These are phyloP conservation scores for Melinopterus prodromus DNA, from an alignment of 2,888 invertebrate genomes.

Conservation along the genomic window DNA sequence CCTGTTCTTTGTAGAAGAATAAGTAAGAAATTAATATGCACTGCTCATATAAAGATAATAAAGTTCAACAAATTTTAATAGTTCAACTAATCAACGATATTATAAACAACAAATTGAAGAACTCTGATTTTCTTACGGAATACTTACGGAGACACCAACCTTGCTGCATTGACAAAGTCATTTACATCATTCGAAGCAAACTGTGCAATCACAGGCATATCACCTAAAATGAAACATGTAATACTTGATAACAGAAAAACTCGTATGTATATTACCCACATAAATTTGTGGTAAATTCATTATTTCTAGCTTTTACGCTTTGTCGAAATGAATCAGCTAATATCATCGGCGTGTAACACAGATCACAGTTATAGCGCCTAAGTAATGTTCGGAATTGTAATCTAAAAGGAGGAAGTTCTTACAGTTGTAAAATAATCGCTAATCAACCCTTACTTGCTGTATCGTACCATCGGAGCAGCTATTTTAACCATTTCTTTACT, in stretches of 20 bases:
- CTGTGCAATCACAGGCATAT: slow-evolving; percentile 90
- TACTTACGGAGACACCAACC: slow-evolving; percentile 79
- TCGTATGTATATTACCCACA: slow-evolving; percentile 50
- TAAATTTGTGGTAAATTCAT: slow-evolving; percentile 79
- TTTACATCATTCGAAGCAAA: slow-evolving; percentile 89
- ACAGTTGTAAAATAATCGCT: slow-evolving; percentile 16
- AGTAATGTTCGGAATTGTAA: slow-evolving; percentile 80
- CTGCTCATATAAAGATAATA: too few species aligned
- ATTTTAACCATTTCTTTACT: slow-evolving; percentile 73
- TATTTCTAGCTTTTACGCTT: slow-evolving; percentile 84
- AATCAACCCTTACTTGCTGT: slow-evolving; percentile 72
- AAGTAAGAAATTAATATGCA: too few species aligned
- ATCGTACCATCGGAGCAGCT: slow-evolving; percentile 96
- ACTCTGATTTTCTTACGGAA: background rate
- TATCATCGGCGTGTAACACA: slow-evolving; percentile 97
- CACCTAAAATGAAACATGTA: slow-evolving; percentile 62
- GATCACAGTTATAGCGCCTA: slow-evolving; percentile 82
- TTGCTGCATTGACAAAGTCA: slow-evolving; percentile 87
- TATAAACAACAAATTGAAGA: too few species aligned
- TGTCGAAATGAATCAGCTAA: slow-evolving; percentile 92
- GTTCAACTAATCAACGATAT: too few species aligned
- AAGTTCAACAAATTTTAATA: too few species aligned
- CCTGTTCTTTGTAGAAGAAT: too few species aligned
- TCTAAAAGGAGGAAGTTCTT: slow-evolving; percentile 59
- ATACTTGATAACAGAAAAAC: slow-evolving; percentile 16